These are phyloP conservation scores for Athalia circularis DNA, from an alignment of 2,888 invertebrate species.

Conservation along the genomic window DNA sequence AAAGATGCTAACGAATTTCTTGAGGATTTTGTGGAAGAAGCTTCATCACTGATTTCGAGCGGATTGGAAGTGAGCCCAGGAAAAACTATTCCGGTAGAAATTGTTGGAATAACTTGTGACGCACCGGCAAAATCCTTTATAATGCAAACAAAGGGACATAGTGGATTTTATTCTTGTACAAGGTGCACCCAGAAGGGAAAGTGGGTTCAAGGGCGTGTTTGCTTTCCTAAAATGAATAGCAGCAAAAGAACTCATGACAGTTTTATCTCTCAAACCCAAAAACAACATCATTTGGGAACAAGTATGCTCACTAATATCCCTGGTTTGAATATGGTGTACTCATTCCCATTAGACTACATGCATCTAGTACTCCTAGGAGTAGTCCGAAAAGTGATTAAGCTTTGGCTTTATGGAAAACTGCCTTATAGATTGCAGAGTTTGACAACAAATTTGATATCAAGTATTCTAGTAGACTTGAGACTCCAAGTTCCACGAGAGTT, in stretches of 20 bases:
- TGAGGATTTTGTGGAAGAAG: background rate
- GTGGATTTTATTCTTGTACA: slow-evolving; percentile 51
- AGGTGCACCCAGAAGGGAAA: slow-evolving; percentile 51
- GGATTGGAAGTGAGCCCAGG: background rate
- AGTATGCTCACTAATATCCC: slow-evolving; percentile 39
- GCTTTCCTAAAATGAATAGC: slow-evolving; percentile 37
- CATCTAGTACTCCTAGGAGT: slow-evolving; percentile 50
- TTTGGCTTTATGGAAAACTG: slow-evolving; percentile 45
- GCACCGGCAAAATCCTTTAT: slow-evolving; percentile 52
- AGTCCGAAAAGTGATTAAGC: slow-evolving; percentile 49
- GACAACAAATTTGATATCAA: background rate
- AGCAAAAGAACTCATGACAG: slow-evolving; percentile 48
- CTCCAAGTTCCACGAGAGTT: slow-evolving; percentile 48
- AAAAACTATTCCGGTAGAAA: slow-evolving; percentile 39
- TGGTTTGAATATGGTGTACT: slow-evolving; percentile 43
- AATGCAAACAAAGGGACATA: slow-evolving; percentile 50
- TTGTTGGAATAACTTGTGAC: slow-evolving; percentile 49
- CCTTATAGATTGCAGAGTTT: background rate
- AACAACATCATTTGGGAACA: slow-evolving; percentile 45
- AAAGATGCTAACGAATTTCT: slow-evolving; percentile 47
- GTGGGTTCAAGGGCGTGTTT: slow-evolving; percentile 30
- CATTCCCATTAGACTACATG: slow-evolving; percentile 51
- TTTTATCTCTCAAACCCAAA: slow-evolving; percentile 45
- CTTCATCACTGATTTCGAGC: background rate
- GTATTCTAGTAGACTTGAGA: background rate